Evolutionary conservation across 2,113 vertebrate species (phyloP), one percentile per base, ranked within the genome.

Genomic region (Scolopax mira): DNA sequence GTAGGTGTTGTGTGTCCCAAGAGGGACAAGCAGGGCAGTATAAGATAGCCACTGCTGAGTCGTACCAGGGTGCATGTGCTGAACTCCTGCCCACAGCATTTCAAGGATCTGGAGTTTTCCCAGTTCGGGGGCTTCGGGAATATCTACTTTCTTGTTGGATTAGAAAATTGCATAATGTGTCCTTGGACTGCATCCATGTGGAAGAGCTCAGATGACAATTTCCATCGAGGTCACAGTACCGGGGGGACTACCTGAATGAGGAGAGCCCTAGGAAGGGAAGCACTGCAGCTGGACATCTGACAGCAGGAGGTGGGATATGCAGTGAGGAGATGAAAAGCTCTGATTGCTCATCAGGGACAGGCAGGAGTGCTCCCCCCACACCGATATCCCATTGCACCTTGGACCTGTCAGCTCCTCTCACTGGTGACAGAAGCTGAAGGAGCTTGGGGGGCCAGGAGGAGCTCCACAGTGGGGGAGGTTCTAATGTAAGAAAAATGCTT

Each of bases 311-410:
- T 3, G 48, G 44, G 13, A 25, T 7, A 37, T 0, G 18, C 49
- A 33, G 18, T 2, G 24, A 27, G 5, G 18, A 57, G 37, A 65
- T 52, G 23, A 13, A 70, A 49, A n/a, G 18, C 21, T 15, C 13
- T 21, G 28, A 39, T 5, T 18, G 61, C 41, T 51, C 25, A 2
- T 49, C 25, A 17, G 39, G 24, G n/a, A 66, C 35, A 42, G 35
- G 67, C 25, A n/a, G 31, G 28, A 49, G 5, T 0, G 28, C 23
- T 52, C 30, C 74, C 41, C 57, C 5, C 57, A 21, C 54, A 52
- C 23, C 66, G 24, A 2, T 0, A 7, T 6, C 39, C 22, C 27
- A 3, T 0, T 1, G n/a, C 41, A 18, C 30, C 6, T 1, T 6
- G 5, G 27, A 70, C 13, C 52, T 1, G 9, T 2, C 65, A 42